Evolutionary conservation across 2,113 vertebrate species (phyloP).

Genomic region (Gambusia affinis): DNA sequence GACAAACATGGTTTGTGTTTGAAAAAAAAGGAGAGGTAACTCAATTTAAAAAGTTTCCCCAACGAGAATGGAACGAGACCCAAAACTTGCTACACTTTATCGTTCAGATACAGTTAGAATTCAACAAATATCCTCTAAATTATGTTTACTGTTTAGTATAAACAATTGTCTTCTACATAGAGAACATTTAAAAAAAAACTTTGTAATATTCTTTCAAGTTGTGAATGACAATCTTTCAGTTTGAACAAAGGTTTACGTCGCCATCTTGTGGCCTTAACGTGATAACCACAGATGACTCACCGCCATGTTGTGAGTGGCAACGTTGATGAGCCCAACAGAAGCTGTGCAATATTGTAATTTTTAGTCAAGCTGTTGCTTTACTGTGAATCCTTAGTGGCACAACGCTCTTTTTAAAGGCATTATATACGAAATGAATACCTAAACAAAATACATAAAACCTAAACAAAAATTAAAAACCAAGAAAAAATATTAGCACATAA

Average conservation of each 20-base stretch:
- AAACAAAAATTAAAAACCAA: neutral
- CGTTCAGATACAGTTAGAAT: neutral
- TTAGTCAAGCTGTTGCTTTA: no score
- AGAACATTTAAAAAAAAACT: neutral
- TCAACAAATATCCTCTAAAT: neutral
- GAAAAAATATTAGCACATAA: neutral
- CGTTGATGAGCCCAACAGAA: neutral
- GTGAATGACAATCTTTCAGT: neutral
- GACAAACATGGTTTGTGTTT: neutral
- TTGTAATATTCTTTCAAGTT: neutral
- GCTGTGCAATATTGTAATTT: neutral
- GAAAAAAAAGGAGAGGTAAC: no score
- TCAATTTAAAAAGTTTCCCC: neutral
- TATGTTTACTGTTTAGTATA: neutral
- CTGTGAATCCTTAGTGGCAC: no score
- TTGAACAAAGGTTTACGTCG: slow-evolving; percentile 6
- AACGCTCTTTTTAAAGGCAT: no score
- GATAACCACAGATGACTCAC: neutral
- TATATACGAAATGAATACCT: neutral
- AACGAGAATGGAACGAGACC: slow-evolving; percentile 25
- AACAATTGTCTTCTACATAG: neutral
- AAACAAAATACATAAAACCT: neutral
- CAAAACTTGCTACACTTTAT: slow-evolving; percentile 1
- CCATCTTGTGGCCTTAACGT: slow-evolving; percentile 55
- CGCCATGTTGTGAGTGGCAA: neutral